A percentile compares a stretch with the other conserved stretches of the same genome.
Conservation (phyloP, 1,140 invertebrate species). For the Tetragnatha versicolor region DNA sequence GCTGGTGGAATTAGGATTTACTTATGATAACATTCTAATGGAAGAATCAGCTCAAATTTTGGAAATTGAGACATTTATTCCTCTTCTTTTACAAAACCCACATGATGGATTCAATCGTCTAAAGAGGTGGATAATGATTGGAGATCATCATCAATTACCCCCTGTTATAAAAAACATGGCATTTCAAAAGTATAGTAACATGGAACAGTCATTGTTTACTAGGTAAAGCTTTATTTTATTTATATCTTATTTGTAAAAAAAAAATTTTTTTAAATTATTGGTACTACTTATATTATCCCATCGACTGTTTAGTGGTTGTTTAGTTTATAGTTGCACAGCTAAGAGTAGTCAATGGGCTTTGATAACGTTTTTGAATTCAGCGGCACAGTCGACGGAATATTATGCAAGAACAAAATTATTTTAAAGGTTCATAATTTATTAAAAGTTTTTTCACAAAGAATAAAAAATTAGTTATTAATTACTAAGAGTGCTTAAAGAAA, state of each 20-base stretch:
- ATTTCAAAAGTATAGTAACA: slow-evolving; percentile 99
- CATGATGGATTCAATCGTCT: slow-evolving; percentile 93
- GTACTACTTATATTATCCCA: not conserved
- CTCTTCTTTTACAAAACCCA: slow-evolving; percentile 94
- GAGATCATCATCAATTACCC: slow-evolving; percentile 98
- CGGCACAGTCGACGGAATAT: too few relatives aligned
- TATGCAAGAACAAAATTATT: too few relatives aligned
- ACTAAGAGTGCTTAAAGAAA: too few relatives aligned
- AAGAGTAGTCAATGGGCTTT: too few relatives aligned
- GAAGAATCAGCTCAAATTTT: slow-evolving; percentile 99
- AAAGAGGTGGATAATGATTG: slow-evolving; percentile 99
- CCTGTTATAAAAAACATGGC: slow-evolving; percentile 99
- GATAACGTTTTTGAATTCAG: too few relatives aligned
- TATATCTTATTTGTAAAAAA: too few relatives aligned
- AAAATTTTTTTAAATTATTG: not conserved
- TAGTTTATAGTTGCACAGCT: too few relatives aligned
- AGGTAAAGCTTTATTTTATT: slow-evolving; percentile 63
- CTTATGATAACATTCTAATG: slow-evolving; percentile 99
- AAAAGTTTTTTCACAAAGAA: too few relatives aligned
- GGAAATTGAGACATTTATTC: slow-evolving; percentile 99
- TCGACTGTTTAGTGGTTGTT: too few relatives aligned
- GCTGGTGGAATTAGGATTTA: slow-evolving; percentile 93
- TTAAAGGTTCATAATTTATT: too few relatives aligned
- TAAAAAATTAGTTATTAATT: too few relatives aligned
- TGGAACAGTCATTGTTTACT: slow-evolving; percentile 99